Evolutionary conservation across 2,113 vertebrate species (phyloP).

Genomic region (Pelecanus crispus): DNA sequence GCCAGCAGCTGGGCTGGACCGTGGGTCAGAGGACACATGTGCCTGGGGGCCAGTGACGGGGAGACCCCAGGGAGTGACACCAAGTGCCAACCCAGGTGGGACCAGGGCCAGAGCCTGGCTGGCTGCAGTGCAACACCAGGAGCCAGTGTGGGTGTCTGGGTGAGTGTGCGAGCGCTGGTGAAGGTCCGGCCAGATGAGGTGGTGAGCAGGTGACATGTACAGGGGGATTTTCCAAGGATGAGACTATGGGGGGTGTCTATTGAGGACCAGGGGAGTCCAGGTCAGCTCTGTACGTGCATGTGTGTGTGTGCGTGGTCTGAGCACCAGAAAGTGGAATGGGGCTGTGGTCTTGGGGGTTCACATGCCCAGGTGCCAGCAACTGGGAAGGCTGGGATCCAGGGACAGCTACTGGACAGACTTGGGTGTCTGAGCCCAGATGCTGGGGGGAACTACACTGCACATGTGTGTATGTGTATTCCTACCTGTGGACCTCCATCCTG

Average conservation of each 20-base stretch:
- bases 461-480: not conserved
- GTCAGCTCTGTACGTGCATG: fast-evolving
- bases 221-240: not conserved
- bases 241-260: not conserved
- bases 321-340: not conserved
- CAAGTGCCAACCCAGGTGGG: not conserved
- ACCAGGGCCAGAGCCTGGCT: not conserved
- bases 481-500: not conserved
- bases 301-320: not conserved
- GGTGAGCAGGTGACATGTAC: not conserved
- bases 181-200: not conserved
- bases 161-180: fast-evolving
- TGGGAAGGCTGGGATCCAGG: not conserved
- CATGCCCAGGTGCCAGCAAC: not conserved
- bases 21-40: fast-evolving
- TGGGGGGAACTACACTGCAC: not conserved
- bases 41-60: not conserved
- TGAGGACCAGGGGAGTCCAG: not conserved
- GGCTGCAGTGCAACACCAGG: not conserved
- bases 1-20: not conserved
- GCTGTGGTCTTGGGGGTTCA: not conserved
- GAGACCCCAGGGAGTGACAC: not conserved
- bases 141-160: fast-evolving
- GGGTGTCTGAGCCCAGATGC: not conserved
- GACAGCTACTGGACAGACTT: not conserved